These are phyloP conservation scores for Furcula furcula DNA, from an alignment of 2,888 invertebrate species.

Conservation along the genomic window DNA sequence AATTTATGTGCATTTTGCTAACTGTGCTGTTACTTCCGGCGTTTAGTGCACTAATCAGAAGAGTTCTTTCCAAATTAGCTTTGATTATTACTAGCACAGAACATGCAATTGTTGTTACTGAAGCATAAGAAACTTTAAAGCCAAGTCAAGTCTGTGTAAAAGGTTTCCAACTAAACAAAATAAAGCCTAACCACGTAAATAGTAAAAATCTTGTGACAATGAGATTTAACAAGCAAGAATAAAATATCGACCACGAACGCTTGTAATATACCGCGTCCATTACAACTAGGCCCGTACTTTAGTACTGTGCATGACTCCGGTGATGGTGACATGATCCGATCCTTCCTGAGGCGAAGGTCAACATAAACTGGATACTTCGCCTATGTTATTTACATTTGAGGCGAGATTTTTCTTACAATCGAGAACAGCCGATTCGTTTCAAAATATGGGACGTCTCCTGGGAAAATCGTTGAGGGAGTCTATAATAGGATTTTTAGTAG, in stretches of 20 bases:
- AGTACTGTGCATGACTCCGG: conserved; percentile 1
- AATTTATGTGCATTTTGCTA: conserved; percentile 16
- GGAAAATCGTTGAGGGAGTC: conserved; percentile 49
- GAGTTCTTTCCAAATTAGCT: neutral
- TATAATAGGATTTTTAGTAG: conserved; percentile 32
- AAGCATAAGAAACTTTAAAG: neutral
- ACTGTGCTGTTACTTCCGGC: conserved; percentile 12
- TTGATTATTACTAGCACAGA: neutral
- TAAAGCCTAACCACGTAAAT: conserved; percentile 39
- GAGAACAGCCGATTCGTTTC: conserved; percentile 61
- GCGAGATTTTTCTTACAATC: conserved; percentile 66
- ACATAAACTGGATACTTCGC: conserved; percentile 38
- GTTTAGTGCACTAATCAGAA: conserved; percentile 5
- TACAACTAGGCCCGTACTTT: conserved; percentile 7
- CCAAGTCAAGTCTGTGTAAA: conserved; percentile 5
- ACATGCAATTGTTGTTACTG: neutral
- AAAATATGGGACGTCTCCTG: conserved; percentile 68
- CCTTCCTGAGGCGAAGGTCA: conserved; percentile 16
- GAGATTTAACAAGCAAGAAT: conserved; percentile 70
- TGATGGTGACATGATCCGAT: conserved; percentile 10
- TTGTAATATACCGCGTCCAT: conserved; percentile 14
- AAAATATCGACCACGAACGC: conserved; percentile 67
- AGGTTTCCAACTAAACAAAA: conserved; percentile 39
- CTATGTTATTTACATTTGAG: conserved; percentile 51
- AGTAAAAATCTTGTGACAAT: conserved; percentile 61